Percentiles rank a stretch among this genome's conserved stretches.
phyloP scores from a whole-genome alignment of 1,140 invertebrate species.

The Cydia strobilella region DNA sequence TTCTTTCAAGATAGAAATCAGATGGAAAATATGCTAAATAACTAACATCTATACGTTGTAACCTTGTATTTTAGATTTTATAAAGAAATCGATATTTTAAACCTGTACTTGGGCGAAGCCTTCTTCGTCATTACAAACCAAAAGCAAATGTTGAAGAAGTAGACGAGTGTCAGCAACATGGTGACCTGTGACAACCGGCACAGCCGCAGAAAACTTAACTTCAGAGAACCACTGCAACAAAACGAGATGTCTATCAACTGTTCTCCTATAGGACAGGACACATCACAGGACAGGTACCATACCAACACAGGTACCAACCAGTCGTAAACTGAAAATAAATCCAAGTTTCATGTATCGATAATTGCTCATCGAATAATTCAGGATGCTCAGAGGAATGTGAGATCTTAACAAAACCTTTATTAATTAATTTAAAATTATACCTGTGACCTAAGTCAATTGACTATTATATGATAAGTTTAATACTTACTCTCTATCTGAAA shows the following conservation, averaged over 20 bases:
- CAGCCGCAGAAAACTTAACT: slow-evolving; percentile 68
- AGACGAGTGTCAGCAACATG: slow-evolving; percentile 66
- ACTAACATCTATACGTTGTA: slow-evolving; percentile 29
- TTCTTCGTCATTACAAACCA: slow-evolving; percentile 72
- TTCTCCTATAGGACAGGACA: no score
- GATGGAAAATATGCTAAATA: neutral
- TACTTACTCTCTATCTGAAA: slow-evolving; percentile 70
- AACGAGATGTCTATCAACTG: neutral
- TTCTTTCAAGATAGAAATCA: no score
- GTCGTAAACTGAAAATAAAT: neutral
- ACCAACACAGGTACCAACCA: no score
- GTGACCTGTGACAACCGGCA: slow-evolving; percentile 70
- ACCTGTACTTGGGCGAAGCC: slow-evolving; percentile 43
- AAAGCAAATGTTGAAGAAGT: slow-evolving; percentile 71
- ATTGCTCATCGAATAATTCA: no score
- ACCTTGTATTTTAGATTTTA: neutral
- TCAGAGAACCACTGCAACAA: slow-evolving; percentile 67
- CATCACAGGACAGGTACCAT: no score
- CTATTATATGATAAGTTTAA: neutral
- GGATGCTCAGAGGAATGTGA: no score
- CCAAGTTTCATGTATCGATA: no score
- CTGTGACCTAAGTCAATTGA: no score
- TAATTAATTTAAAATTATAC: no score
- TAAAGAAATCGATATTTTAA: neutral
- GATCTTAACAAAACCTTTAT: no score